Evolutionary conservation across 1,140 invertebrate species (phyloP), one percentile per base, ranked within the genome.

Genomic region (Choristoneura fumiferana): DNA sequence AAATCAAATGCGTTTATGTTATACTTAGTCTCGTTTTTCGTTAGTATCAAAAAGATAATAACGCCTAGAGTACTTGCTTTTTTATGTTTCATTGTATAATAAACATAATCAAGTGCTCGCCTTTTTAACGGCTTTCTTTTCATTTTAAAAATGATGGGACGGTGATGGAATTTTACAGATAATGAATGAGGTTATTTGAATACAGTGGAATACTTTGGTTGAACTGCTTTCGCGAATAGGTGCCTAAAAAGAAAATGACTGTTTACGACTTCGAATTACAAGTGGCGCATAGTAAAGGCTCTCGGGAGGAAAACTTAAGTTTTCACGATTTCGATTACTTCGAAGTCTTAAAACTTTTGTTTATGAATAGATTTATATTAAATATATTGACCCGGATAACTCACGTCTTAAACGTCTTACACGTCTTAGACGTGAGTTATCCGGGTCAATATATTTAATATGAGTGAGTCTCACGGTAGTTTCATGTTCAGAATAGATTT

Each of bases 161-260:
- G 39, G 63, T 63, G 57, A 54, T 67, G 39, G 63, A 73, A 58
- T 69, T 74, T 69, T 57, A 68, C 67, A 71, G 63, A 73, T 71
- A 69, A 59, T 57, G 40, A 69, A 59, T 57, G 40, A 57, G 36
- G 39, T 75, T 65, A 64, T 67, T 72, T 37, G 8, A 53, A 52
- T 18, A 34, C 56, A 55, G 53, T 15, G 57, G 33, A 62, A 58
- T 56, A 55, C 55, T 58, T 60, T 14, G 54, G 39, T 56, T 65
- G 62, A 60, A 63, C 64, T 65, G 59, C 58, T 64, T 60, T 57
- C n/a, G 1, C n/a, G 18, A 29, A 22, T 49, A 29, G 17, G 22
- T 14, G 22, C 18, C 17, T 22, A 18, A 45, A 45, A 22, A 18
- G n/a, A 22, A 14, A 45, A 12, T 39, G 1, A 39, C 37, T 29